Evolutionary conservation across 2,113 vertebrate genomes (phyloP).

Genomic region (Cathartes aura): DNA sequence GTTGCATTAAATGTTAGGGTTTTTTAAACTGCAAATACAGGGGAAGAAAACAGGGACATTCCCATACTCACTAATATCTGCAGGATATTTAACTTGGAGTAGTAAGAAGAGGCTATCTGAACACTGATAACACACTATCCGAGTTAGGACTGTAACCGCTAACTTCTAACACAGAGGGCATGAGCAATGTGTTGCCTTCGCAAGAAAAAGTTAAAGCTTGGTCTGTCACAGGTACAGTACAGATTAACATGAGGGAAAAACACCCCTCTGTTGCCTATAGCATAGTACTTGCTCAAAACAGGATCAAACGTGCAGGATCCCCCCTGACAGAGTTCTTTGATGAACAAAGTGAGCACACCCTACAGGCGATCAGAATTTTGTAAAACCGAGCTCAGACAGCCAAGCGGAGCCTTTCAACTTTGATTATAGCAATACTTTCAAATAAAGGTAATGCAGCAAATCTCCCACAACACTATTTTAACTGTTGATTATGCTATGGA

Average conservation of each 20-base stretch:
- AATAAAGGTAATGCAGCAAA: background rate
- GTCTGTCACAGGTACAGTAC: background rate
- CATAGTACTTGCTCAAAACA: background rate
- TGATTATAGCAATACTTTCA: background rate
- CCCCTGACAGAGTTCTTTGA: background rate
- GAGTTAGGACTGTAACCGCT: background rate
- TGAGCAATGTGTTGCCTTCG: fast-evolving
- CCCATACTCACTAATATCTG: background rate
- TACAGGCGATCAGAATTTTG: background rate
- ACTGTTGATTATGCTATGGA: background rate
- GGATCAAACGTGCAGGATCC: background rate
- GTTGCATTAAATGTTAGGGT: background rate
- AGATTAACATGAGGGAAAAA: background rate
- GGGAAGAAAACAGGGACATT: background rate
- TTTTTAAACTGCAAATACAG: background rate
- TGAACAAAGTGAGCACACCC: background rate
- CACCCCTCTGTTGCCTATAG: background rate
- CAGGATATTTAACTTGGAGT: background rate
- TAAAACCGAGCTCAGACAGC: background rate
- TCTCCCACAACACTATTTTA: background rate
- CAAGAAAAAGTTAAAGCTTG: background rate
- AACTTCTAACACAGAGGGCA: background rate
- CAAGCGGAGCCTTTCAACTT: background rate
- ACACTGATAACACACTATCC: background rate
- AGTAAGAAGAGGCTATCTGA: background rate